A percentile compares a stretch with the other conserved stretches of the same genome.
Evolutionary conservation across 2,888 invertebrate genomes (phyloP).

Genomic region (Polia nebulosa): DNA sequence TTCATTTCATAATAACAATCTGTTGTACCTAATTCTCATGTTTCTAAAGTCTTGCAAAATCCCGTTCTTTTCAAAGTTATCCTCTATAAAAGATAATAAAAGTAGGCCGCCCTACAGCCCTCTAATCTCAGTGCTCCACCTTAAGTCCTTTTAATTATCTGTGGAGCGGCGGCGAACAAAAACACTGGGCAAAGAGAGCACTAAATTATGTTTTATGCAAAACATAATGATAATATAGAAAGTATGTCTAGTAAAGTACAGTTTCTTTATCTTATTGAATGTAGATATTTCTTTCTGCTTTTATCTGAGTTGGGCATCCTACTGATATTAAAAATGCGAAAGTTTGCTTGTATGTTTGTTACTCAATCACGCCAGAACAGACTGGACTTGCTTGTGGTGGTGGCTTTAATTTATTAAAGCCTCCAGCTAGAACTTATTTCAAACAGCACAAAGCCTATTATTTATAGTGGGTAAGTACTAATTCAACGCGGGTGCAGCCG

Average conservation of each 20-base stretch:
- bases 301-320: background rate
- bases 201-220: slow-evolving; percentile 55
- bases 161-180: slow-evolving; percentile 48
- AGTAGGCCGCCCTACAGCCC: slow-evolving; percentile 62
- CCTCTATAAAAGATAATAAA: slow-evolving; percentile 20
- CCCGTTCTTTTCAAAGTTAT: background rate
- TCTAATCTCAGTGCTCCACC: slow-evolving; percentile 79
- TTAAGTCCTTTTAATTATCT: slow-evolving; percentile 80
- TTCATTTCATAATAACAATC: background rate
- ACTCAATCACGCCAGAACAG: too few species aligned
- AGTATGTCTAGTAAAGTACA: background rate
- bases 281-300: background rate
- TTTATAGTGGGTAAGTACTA: too few species aligned
- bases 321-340: too few species aligned
- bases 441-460: too few species aligned
- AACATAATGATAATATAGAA: slow-evolving; percentile 31
- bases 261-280: background rate
- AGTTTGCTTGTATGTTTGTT: too few species aligned
- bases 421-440: too few species aligned
- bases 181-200: slow-evolving; percentile 43
- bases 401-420: too few species aligned
- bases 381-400: too few species aligned
- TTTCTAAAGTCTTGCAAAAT: background rate
- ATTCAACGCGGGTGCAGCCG: too few species aligned
- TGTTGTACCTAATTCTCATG: background rate